Evolutionary conservation across 2,797 vertebrate genomes (phyloP).

Genomic region (Eulemur rubriventer): DNA sequence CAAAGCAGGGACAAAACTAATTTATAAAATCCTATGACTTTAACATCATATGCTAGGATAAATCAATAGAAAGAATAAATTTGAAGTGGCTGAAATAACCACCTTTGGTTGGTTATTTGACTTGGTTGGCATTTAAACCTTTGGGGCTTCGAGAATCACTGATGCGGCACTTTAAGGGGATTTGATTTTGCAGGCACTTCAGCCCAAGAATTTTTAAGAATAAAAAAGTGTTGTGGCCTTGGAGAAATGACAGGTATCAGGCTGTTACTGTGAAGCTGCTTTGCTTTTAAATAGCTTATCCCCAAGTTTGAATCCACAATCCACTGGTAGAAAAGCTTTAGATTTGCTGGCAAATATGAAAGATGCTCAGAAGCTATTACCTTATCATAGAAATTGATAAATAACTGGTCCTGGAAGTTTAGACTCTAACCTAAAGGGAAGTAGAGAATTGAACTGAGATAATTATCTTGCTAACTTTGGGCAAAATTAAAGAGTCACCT

Average conservation of each 20-base stretch:
- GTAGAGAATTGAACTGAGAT: slow-evolving; percentile 25
- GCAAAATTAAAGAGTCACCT: slow-evolving; percentile 57
- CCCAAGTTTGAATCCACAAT: slow-evolving; percentile 45
- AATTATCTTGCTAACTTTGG: slow-evolving; percentile 45
- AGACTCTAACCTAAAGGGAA: slow-evolving; percentile 30
- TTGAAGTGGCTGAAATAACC: slow-evolving; percentile 31
- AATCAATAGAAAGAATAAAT: slow-evolving; percentile 42
- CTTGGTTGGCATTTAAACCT: slow-evolving; percentile 42
- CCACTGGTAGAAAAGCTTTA: slow-evolving; percentile 19
- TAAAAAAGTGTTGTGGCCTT: slow-evolving; percentile 27
- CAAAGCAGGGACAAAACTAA: not conserved
- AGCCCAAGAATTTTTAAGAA: slow-evolving; percentile 40
- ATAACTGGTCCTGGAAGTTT: not conserved
- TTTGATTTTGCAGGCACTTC: slow-evolving; percentile 50
- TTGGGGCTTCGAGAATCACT: slow-evolving; percentile 49
- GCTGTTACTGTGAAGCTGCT: slow-evolving; percentile 14
- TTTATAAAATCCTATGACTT: slow-evolving; percentile 15
- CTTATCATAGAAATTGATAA: slow-evolving; percentile 41
- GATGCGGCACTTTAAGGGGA: slow-evolving; percentile 14
- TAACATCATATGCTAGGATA: not conserved
- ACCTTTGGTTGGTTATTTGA: no score
- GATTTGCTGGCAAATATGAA: slow-evolving; percentile 22
- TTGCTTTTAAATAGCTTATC: slow-evolving; percentile 57
- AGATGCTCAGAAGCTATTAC: slow-evolving; percentile 38
- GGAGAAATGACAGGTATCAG: slow-evolving; percentile 39